Percentiles rank a stretch among this genome's conserved stretches.
phyloP scores from a whole-genome alignment of 2,113 vertebrate genomes.

The Perognathus longimembris region DNA sequence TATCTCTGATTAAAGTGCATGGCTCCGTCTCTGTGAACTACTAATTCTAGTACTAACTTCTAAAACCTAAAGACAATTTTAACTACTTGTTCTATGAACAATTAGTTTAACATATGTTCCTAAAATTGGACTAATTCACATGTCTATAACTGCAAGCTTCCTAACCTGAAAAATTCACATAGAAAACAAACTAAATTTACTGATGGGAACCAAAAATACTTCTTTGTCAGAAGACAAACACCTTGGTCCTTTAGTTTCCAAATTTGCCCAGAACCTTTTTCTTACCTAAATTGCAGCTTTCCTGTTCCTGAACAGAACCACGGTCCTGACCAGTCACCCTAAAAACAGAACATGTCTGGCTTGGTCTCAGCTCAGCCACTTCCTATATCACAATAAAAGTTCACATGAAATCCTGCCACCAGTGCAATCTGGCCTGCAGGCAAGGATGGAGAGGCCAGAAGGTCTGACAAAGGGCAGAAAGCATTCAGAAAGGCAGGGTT shows the following conservation, averaged over 20 bases:
- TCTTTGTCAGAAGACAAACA: slow-evolving; percentile 27
- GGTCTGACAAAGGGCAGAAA: slow-evolving; percentile 50
- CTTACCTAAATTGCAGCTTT: slow-evolving; percentile 67
- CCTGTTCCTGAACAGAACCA: slow-evolving; percentile 66
- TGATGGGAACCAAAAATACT: slow-evolving; percentile 39
- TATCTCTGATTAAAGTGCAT: not conserved
- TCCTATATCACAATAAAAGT: not conserved
- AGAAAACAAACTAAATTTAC: slow-evolving; percentile 61
- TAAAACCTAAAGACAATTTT: slow-evolving; percentile 39
- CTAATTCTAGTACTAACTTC: not conserved
- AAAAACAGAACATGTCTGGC: slow-evolving; percentile 66
- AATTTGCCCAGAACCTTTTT: slow-evolving; percentile 52
- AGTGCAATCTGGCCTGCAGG: not conserved
- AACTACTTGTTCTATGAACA: not conserved
- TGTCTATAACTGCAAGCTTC: not conserved
- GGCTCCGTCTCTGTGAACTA: not conserved
- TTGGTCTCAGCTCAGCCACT: not conserved
- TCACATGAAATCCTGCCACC: not conserved
- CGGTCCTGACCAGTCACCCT: slow-evolving; percentile 61
- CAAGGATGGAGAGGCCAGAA: not conserved
- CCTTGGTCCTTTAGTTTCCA: slow-evolving; percentile 62
- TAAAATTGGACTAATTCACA: slow-evolving; percentile 26
- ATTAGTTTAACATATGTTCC: not conserved
- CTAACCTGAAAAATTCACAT: not conserved
- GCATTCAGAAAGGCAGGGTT: not conserved